phyloP scores from a whole-genome alignment of 92 coral and sea anemone genomes.

The Meandrina meandrites region DNA sequence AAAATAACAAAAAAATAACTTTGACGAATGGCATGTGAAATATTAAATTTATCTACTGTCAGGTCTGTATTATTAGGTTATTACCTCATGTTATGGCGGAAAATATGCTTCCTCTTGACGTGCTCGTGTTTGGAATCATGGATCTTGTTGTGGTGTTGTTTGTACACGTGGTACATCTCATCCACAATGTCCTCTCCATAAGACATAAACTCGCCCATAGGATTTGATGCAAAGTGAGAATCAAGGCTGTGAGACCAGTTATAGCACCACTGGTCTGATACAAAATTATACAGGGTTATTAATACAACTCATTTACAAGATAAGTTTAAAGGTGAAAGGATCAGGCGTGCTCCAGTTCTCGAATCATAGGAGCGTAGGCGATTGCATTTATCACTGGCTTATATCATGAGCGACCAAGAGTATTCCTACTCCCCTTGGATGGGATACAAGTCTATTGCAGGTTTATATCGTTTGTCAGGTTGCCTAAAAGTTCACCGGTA shows the following conservation, averaged over 20 bases:
- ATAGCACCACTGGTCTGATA: slow-evolving; percentile 85
- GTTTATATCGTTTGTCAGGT: too few species aligned
- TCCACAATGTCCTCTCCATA: slow-evolving; percentile 73
- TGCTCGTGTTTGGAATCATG: slow-evolving; percentile 77
- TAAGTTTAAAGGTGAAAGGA: too few species aligned
- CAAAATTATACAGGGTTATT: neutral
- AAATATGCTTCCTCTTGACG: slow-evolving; percentile 83
- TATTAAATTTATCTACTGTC: neutral
- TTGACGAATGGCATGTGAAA: too few species aligned
- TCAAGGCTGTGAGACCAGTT: slow-evolving; percentile 88
- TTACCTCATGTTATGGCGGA: slow-evolving; percentile 98
- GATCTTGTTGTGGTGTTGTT: slow-evolving; percentile 71
- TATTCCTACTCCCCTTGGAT: too few species aligned
- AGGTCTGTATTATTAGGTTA: neutral
- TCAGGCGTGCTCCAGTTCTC: too few species aligned
- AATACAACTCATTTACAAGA: neutral
- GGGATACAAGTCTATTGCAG: too few species aligned
- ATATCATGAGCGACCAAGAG: too few species aligned
- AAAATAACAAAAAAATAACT: too few species aligned
- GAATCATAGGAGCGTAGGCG: too few species aligned
- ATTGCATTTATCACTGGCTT: too few species aligned
- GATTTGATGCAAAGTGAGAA: slow-evolving; percentile 87
- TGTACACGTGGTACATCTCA: slow-evolving; percentile 77
- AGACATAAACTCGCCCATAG: slow-evolving; percentile 98
- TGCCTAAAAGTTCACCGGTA: too few species aligned